Conservation (phyloP, 1,140 invertebrate genomes). For the Drosophila orosa region DNA sequence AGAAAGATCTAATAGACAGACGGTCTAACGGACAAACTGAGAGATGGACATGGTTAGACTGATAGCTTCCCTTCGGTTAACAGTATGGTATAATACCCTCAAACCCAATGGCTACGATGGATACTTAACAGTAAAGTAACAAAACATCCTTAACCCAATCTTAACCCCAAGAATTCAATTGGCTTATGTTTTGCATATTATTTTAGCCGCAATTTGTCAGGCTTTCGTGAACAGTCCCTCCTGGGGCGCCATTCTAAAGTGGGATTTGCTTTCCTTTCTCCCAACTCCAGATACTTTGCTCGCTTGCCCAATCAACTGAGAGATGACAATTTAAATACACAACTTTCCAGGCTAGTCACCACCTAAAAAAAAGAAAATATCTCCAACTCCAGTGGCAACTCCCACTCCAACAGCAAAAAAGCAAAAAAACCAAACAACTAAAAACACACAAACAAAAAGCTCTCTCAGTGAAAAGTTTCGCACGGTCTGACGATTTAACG, state of each 20-base stretch:
- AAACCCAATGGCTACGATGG: too few species aligned
- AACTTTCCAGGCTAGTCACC: constrained; percentile 25
- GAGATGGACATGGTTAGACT: not conserved
- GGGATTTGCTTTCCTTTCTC: too few species aligned
- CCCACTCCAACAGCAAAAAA: constrained; percentile 19
- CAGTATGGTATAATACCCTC: not conserved
- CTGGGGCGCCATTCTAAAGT: not conserved
- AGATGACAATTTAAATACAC: constrained; percentile 44
- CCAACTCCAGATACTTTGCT: too few species aligned
- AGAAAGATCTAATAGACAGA: not conserved
- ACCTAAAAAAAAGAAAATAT: not conserved
- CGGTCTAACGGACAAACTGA: not conserved
- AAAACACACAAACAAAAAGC: constrained; percentile 19
- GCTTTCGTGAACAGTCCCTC: not conserved
- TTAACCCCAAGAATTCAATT: not conserved
- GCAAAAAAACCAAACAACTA: not conserved
- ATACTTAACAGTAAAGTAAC: too few species aligned
- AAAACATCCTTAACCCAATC: not conserved
- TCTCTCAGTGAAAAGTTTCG: constrained; percentile 66
- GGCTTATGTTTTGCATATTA: constrained; percentile 2
- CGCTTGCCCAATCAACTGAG: constrained; percentile 48
- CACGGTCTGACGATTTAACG: constrained; percentile 63
- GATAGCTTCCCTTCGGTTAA: not conserved
- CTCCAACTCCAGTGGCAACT: not conserved
- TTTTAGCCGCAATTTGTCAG: not conserved